These are phyloP conservation scores for Ranitomeya variabilis DNA, from an alignment of 2,113 vertebrate species.

Conservation along the genomic window DNA sequence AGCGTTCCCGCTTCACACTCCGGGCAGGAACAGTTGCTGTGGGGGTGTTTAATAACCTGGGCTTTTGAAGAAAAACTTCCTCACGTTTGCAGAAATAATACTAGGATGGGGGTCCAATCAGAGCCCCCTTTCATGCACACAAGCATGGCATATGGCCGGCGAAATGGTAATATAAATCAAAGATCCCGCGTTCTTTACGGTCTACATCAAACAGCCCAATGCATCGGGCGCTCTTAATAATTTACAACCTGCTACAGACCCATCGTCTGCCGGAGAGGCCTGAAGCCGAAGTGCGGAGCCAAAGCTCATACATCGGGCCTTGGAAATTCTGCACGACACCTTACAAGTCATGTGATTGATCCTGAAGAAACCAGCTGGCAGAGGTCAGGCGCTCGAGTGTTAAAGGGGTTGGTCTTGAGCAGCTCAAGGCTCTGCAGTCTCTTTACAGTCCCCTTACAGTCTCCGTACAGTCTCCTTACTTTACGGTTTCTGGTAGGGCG, in stretches of 20 bases:
- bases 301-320: background rate
- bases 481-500: too few species aligned
- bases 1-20: conserved; percentile 8
- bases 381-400: too few species aligned
- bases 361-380: conserved; percentile 5
- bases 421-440: too few species aligned
- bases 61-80: conserved; percentile 43
- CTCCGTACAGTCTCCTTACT: too few species aligned
- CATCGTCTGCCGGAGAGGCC: background rate
- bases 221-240: background rate
- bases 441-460: too few species aligned
- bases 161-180: conserved; percentile 42
- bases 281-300: background rate
- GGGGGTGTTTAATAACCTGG: conserved; percentile 46
- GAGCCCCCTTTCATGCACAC: conserved; percentile 38
- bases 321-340: background rate
- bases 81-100: conserved; percentile 45
- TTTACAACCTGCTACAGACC: conserved; percentile 1
- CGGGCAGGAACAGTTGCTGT: conserved; percentile 30
- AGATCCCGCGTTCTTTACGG: background rate
- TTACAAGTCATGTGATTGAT: conserved; percentile 19
- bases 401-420: too few species aligned
- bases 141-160: conserved; percentile 37
- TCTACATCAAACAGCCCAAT: conserved; percentile 18
- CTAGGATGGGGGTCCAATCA: conserved; percentile 32